Evolutionary conservation across 2,888 invertebrate species (phyloP), one percentile per base, ranked within the genome.

Genomic region (Andrena dorsata): DNA sequence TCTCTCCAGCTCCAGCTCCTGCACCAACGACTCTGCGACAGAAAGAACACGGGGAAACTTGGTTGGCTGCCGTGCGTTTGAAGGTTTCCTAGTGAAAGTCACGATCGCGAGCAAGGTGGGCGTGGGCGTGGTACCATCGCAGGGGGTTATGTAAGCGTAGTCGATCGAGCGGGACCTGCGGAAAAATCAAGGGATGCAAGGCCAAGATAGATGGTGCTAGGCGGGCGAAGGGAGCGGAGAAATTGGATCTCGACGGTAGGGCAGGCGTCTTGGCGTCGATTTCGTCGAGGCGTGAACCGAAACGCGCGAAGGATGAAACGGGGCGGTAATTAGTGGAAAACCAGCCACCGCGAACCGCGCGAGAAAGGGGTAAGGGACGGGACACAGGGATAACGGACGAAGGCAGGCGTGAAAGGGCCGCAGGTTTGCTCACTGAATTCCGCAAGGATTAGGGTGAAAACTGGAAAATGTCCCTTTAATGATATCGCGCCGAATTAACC

Each of bases 1-100:
- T 94, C 98, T 96, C 94, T 98, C 98, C 96, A 97, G 96, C 94
- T 98, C 98, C 93, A 98, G 95, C 94, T 98, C 98, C 88, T 91
- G 91, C 79, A 97, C 97, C 92, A 98, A 94, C 79, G 97, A 96
- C 95, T 98, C 98, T 98, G 95, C 85, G 95, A 95, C 94, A 94
- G 94, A 94, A 90, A 88, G 51, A 90, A 86, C 49, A 72, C 32
- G 81, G 13, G 76, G 32, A 7, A 16, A 28, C 47, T 66, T 72
- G 23, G 75, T 70, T 70, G 71, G 47, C 66, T 58, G 32, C 13
- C 2, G 51, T 1, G 28, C 16, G 13, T 6, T 6, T 16, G 41
- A 41, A 41, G 41, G 16, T 16, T 13, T 1, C 41, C 41, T 41
- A 41, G 41, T 5, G 41, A 16, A 41, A 41, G 41, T 16, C 41